Percentiles rank a stretch among this genome's conserved stretches.
Conservation (phyloP, 64 coral and sea anemone species). For the Actinia equina region DNA sequence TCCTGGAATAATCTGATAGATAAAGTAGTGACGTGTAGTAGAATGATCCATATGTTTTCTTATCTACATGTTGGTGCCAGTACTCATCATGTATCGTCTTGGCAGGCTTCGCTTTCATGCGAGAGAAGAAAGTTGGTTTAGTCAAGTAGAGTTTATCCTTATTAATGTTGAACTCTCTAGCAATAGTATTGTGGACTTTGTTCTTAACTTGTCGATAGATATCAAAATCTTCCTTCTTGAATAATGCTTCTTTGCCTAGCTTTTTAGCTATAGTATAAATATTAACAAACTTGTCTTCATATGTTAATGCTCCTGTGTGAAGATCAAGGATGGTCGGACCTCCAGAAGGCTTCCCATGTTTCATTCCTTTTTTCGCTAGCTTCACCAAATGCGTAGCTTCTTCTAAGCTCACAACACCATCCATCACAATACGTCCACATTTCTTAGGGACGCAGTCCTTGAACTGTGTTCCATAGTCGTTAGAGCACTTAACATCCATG, state of each 20-base stretch:
- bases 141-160: constrained; percentile 63
- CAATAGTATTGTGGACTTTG: constrained; percentile 67
- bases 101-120: not conserved
- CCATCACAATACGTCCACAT: constrained; percentile 75
- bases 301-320: constrained; percentile 69
- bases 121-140: constrained; percentile 56
- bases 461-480: constrained; percentile 57
- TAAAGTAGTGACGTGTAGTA: constrained; percentile 71
- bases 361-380: constrained; percentile 76
- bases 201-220: constrained; percentile 63
- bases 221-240: constrained; percentile 67
- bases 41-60: constrained; percentile 71
- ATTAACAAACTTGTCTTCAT: constrained; percentile 74
- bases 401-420: constrained; percentile 51
- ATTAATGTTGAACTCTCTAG: constrained; percentile 52
- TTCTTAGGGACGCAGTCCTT: constrained; percentile 71
- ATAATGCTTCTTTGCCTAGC: constrained; percentile 9
- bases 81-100: constrained; percentile 77
- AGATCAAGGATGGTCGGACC: constrained; percentile 81
- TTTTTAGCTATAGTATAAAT: constrained; percentile 58
- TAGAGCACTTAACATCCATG: constrained; percentile 52
- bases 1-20: constrained; percentile 50
- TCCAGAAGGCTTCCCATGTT: constrained; percentile 58
- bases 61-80: constrained; percentile 74
- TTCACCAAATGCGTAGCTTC: constrained; percentile 48